Evolutionary conservation across 2,888 invertebrate species (phyloP).

Genomic region (Drosophila kanekoi): DNA sequence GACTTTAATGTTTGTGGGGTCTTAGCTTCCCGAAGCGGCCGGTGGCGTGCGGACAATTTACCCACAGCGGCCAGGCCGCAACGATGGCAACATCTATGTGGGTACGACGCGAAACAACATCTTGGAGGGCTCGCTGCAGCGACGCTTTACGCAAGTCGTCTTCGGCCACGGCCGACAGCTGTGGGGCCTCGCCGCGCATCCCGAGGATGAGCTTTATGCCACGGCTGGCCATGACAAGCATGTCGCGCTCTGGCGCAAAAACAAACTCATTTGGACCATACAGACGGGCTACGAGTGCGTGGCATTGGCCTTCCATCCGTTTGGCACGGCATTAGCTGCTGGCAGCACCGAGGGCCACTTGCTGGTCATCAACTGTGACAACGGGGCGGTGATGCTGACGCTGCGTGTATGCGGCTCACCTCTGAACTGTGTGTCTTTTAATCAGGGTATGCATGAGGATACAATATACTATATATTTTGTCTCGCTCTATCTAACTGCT

Average conservation of each 20-base stretch:
- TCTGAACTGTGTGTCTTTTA: slow-evolving; percentile 93
- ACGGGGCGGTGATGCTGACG: slow-evolving; percentile 93
- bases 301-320: slow-evolving; percentile 94
- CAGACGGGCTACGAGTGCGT: slow-evolving; percentile 96
- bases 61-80: slow-evolving; percentile 93
- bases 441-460: slow-evolving; percentile 88
- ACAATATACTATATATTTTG: not conserved
- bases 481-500: not conserved
- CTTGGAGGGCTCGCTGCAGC: slow-evolving; percentile 94
- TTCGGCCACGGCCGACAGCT: slow-evolving; percentile 95
- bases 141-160: slow-evolving; percentile 94
- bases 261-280: slow-evolving; percentile 94
- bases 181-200: slow-evolving; percentile 95
- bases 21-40: slow-evolving; percentile 93
- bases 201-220: slow-evolving; percentile 95
- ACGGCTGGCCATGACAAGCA: slow-evolving; percentile 96
- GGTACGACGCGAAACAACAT: slow-evolving; percentile 96
- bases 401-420: slow-evolving; percentile 95
- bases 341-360: slow-evolving; percentile 96
- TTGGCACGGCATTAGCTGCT: slow-evolving; percentile 93
- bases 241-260: slow-evolving; percentile 95
- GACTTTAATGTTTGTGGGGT: not conserved
- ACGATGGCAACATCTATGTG: slow-evolving; percentile 96
- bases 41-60: slow-evolving; percentile 96
- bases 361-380: slow-evolving; percentile 93